Evolutionary conservation across 2,888 invertebrate genomes (phyloP).

Genomic region (Oxyteleia sp.): DNA sequence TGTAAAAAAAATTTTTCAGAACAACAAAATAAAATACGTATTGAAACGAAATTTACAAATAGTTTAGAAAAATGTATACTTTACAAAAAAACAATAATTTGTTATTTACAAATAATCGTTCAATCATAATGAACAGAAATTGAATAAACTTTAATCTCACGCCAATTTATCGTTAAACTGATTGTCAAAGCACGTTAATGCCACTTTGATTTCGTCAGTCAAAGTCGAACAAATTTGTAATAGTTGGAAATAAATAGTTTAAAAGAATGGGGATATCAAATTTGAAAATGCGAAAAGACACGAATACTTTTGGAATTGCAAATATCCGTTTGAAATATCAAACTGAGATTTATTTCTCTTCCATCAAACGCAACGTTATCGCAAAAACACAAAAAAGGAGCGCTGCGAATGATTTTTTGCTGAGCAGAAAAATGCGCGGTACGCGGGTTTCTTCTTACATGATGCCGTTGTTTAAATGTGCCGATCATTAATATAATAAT

Average conservation of each 20-base stretch:
- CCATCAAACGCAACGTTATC: not conserved
- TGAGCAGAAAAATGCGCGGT: not conserved
- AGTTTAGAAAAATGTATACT: too few species aligned
- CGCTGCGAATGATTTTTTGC: too few species aligned
- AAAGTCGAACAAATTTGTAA: not conserved
- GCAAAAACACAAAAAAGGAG: not conserved
- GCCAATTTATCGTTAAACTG: too few species aligned
- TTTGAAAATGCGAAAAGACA: not conserved
- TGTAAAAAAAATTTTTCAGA: too few species aligned
- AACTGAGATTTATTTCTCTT: not conserved
- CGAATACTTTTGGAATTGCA: not conserved
- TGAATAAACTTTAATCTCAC: too few species aligned
- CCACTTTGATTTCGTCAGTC: not conserved
- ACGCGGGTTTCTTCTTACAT: not conserved
- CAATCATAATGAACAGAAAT: too few species aligned
- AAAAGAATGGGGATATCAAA: not conserved
- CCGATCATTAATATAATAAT: conserved; percentile 1
- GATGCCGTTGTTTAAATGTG: conserved; percentile 2
- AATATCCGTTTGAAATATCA: not conserved
- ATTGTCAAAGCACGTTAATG: not conserved
- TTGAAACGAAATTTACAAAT: too few species aligned
- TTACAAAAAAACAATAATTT: too few species aligned
- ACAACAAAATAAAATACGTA: too few species aligned
- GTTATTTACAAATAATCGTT: too few species aligned
- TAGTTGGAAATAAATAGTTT: not conserved